Base-by-base conservation (phyloP, 1,140 invertebrate genomes). In the Coelopa frigida region DNA sequence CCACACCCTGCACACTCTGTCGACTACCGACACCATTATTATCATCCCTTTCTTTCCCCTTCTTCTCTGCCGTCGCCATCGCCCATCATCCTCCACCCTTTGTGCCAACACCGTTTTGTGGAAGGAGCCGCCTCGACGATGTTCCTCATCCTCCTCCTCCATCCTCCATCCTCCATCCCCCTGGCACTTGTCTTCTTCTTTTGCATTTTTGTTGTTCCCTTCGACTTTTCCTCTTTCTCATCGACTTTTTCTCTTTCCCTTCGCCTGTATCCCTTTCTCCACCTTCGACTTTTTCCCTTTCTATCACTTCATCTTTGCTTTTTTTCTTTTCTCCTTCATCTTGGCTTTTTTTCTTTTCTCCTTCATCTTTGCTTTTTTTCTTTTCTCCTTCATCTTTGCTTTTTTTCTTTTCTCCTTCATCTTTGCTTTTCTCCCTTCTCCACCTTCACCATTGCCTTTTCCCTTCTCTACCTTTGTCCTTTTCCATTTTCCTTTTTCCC, bases 211-310 rank as follows among this genome's bases (percentile, higher is more conserved):
- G 8, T 29, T 14, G 8, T 14, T 29, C 27, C 14, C 27, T 29
- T 29, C 14, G 8, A 10, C 27, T 29, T 29, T 14, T 29, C 27
- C 27, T 29, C 14, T 29, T 14, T 29, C 27, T 29, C 52, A 56
- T 56, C 22, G 46, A 55, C 55, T 56, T 56, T 53, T 27, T 24
- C 33, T 8, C 7, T 36, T 15, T 36, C 33, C 15, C 33, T 42
- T 26, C 26, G 15, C 14, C 40, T 23, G 23, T 27, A 15, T 12
- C 29, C 7, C 37, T 27, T 5, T 15, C 23, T 31, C 24, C 21
- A 45, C 24, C 26, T 29, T 29, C 14, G 8, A 10, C 40, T 12
- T 42, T 15, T 33, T 27, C 6, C 14, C 22, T 31, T 29, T 26
- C 18, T 40, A 8, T 40, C 18, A 8, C 38, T 40, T 6, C 10